These are phyloP conservation scores for Graptemys geographica DNA, from an alignment of 2,797 vertebrate genomes.

Conservation along the genomic window DNA sequence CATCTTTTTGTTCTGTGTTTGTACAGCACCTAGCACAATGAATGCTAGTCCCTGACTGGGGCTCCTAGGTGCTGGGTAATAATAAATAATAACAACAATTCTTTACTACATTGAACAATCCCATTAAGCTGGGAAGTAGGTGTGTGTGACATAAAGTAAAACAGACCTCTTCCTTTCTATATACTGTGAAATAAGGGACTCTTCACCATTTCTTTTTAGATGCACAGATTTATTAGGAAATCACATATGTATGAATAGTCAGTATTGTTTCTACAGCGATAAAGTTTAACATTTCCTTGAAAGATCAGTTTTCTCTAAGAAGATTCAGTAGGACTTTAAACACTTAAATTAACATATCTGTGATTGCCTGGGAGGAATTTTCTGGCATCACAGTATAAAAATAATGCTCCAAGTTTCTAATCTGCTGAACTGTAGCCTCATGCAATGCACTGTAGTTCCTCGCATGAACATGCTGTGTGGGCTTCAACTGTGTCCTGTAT, in stretches of 20 bases:
- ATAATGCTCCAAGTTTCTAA: slow-evolving; percentile 36
- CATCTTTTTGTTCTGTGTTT: not conserved
- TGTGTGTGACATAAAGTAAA: not conserved
- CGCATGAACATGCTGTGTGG: slow-evolving; percentile 73
- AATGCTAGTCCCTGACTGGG: not conserved
- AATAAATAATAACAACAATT: not conserved
- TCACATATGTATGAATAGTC: slow-evolving; percentile 50
- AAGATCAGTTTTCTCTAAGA: slow-evolving; percentile 38
- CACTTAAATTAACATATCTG: slow-evolving; percentile 49
- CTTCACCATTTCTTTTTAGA: slow-evolving; percentile 30
- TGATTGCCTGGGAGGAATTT: slow-evolving; percentile 20
- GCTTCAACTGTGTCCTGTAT: slow-evolving; percentile 59
- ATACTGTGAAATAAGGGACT: slow-evolving; percentile 32
- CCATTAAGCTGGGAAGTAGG: not conserved
- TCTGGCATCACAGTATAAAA: slow-evolving; percentile 57
- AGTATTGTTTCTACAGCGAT: slow-evolving; percentile 46
- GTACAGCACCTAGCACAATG: not conserved
- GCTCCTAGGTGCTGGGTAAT: not conserved
- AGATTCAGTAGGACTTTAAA: slow-evolving; percentile 37
- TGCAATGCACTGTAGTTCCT: not conserved
- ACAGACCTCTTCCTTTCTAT: not conserved
- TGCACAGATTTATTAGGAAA: slow-evolving; percentile 77
- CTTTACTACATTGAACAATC: not conserved
- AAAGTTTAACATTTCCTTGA: slow-evolving; percentile 67
- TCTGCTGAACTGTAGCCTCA: slow-evolving; percentile 46